Conservation (phyloP, 2,888 invertebrate genomes). For the Lamellibrachia columna region DNA sequence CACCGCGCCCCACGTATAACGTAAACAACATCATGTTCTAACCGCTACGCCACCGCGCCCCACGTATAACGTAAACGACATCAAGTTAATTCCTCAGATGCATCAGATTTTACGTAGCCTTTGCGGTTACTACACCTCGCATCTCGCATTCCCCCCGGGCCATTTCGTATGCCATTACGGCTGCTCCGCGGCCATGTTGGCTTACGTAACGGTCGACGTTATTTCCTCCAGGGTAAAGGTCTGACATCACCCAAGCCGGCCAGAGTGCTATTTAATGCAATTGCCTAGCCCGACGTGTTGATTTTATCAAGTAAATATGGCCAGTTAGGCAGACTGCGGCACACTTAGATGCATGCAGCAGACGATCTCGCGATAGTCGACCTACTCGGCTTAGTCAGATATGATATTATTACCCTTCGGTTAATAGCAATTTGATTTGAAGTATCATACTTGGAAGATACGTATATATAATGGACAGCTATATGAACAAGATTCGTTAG, state of each 20-base stretch:
- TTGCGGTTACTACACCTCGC: neutral
- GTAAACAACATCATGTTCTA: too few relatives aligned
- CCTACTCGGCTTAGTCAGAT: neutral
- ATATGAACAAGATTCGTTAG: neutral
- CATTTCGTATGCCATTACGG: neutral
- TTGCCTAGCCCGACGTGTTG: neutral
- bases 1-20: too few relatives aligned
- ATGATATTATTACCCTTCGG: neutral
- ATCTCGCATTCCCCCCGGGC: neutral
- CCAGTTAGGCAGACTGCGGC: constrained; percentile 16
- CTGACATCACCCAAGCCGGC: neutral
- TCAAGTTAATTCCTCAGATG: neutral
- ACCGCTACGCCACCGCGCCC: neutral
- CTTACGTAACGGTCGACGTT: neutral
- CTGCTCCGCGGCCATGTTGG: neutral
- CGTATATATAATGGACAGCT: neutral
- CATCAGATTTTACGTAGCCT: neutral
- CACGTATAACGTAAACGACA: neutral
- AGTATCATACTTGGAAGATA: neutral
- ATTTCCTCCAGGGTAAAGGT: neutral
- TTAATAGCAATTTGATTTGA: neutral
- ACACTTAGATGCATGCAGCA: neutral
- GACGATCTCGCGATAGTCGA: neutral
- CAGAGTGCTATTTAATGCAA: neutral
- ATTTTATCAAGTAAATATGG: constrained; percentile 6